Conservation (phyloP, 2,888 invertebrate genomes). For the Lamproptera curius region DNA sequence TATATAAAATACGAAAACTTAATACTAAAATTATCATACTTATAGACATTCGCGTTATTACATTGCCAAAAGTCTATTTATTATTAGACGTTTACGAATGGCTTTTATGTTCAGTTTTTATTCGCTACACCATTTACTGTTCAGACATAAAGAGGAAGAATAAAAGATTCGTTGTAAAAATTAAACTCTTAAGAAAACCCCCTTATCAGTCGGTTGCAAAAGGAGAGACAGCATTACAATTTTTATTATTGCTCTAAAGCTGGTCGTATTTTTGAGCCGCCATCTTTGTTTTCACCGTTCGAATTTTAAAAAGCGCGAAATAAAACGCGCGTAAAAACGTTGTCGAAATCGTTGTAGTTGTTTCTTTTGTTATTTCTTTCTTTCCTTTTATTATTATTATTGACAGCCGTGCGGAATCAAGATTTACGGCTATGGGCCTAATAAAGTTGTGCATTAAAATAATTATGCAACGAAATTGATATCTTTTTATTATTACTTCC, state of each 20-base stretch:
- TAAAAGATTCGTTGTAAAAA: conserved; percentile 72
- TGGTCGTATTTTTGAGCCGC: conserved; percentile 40
- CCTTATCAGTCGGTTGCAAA: conserved; percentile 49
- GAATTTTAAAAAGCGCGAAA: conserved; percentile 55
- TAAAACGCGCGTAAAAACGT: conserved; percentile 46
- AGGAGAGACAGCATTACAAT: conserved; percentile 47
- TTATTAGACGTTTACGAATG: conserved; percentile 55
- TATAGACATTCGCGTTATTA: conserved; percentile 22
- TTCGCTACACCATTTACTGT: conserved; percentile 59
- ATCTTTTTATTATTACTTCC: conserved; percentile 5
- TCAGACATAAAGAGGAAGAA: conserved; percentile 53
- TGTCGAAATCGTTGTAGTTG: conserved; percentile 35
- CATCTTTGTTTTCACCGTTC: conserved; percentile 56
- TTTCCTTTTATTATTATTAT: conserved; percentile 31
- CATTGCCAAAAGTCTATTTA: conserved; percentile 39
- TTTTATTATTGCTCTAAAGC: conserved; percentile 63
- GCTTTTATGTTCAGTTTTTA: conserved; percentile 59
- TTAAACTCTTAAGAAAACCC: conserved; percentile 66
- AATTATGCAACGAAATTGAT: conserved; percentile 16
- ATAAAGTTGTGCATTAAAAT: conserved; percentile 28
- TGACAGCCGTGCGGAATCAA: conserved; percentile 30
- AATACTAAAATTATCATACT: not conserved
- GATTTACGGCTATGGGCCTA: conserved; percentile 26
- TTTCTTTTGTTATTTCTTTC: too few relatives aligned
- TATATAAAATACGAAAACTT: too few relatives aligned